Conservation (phyloP, 2,888 invertebrate genomes). For the Eupithecia inturbata region DNA sequence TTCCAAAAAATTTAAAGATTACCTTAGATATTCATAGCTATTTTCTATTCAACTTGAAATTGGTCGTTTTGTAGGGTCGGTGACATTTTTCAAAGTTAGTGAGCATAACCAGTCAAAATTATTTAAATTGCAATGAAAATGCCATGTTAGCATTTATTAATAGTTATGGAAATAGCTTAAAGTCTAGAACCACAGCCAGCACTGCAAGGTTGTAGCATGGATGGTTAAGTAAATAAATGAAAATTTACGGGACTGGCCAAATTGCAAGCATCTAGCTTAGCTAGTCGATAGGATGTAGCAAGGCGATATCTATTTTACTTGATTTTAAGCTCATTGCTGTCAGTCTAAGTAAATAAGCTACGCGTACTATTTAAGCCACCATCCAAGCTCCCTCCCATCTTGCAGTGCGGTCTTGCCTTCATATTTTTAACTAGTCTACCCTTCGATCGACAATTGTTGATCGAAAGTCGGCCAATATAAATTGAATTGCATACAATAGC, state of each 20-base stretch:
- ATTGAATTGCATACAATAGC: no score
- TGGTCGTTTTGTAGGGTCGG: not conserved
- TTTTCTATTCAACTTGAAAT: not conserved
- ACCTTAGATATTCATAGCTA: slow-evolving; percentile 6
- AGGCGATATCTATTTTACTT: not conserved
- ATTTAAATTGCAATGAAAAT: slow-evolving; percentile 10
- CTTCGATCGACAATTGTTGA: no score
- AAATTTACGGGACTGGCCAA: not conserved
- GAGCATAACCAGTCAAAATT: not conserved
- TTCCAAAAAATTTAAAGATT: slow-evolving; percentile 8
- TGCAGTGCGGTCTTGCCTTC: no score
- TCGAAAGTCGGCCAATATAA: no score
- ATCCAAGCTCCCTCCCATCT: no score
- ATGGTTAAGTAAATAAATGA: not conserved
- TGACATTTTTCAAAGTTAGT: not conserved
- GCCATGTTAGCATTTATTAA: no score
- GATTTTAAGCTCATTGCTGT: no score
- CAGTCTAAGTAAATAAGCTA: no score
- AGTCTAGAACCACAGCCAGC: not conserved
- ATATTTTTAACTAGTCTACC: no score
- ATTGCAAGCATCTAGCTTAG: no score
- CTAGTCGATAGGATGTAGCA: no score
- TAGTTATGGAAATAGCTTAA: not conserved
- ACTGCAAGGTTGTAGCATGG: not conserved
- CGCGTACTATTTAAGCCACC: no score